Percentiles rank a stretch among this genome's conserved stretches.
Evolutionary conservation across 2,888 invertebrate species (phyloP).

Genomic region (Scaptomyza polygonia): DNA sequence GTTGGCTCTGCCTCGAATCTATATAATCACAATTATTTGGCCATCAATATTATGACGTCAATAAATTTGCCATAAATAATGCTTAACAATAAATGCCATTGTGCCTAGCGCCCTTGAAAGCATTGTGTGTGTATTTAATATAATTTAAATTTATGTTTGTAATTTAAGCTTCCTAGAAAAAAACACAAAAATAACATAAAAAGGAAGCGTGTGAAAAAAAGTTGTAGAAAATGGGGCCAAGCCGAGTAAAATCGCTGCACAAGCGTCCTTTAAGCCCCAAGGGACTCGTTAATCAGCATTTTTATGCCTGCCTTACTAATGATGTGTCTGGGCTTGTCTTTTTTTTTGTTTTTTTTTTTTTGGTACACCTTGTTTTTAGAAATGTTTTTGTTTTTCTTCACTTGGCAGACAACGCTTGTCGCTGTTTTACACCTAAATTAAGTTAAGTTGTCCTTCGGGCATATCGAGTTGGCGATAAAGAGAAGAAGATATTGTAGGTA

Average conservation of each 20-base stretch:
- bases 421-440: slow-evolving; percentile 64
- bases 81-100: slow-evolving; percentile 67
- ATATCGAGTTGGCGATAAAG: neutral
- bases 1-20: slow-evolving; percentile 1
- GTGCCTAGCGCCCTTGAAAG: slow-evolving; percentile 60
- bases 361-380: too few relatives aligned
- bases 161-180: slow-evolving; percentile 44
- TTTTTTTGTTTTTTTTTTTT: slow-evolving; percentile 21
- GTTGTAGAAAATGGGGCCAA: slow-evolving; percentile 16
- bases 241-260: slow-evolving; percentile 26
- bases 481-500: neutral
- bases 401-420: slow-evolving; percentile 49
- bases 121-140: slow-evolving; percentile 62
- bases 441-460: slow-evolving; percentile 59
- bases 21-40: slow-evolving; percentile 71
- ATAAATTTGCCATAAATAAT: slow-evolving; percentile 74
- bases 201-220: neutral
- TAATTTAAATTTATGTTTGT: slow-evolving; percentile 77
- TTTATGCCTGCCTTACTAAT: slow-evolving; percentile 78
- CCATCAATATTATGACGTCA: slow-evolving; percentile 73
- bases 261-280: slow-evolving; percentile 46
- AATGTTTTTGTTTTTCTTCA: slow-evolving; percentile 31
- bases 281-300: slow-evolving; percentile 80
- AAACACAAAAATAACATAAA: slow-evolving; percentile 7
- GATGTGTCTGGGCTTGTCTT: slow-evolving; percentile 51